phyloP scores from a whole-genome alignment of 2,888 invertebrate genomes.

The Thymelicus lineola region DNA sequence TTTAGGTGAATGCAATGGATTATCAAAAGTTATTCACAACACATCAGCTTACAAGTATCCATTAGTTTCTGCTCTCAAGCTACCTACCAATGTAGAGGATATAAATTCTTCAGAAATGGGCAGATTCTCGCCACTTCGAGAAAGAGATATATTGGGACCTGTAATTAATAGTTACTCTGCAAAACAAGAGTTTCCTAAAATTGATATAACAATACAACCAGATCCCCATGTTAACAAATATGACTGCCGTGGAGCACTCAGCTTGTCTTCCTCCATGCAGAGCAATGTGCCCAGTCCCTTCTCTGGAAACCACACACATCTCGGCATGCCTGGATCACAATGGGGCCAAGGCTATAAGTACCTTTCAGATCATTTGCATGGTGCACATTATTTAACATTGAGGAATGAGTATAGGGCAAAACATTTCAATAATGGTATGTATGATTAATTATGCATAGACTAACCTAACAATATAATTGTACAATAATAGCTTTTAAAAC shows the following conservation, averaged over 20 bases:
- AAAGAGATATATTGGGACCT: slow-evolving; percentile 87
- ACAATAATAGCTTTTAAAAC: not conserved
- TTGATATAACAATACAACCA: slow-evolving; percentile 67
- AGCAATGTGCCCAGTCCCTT: slow-evolving; percentile 90
- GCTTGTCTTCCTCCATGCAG: slow-evolving; percentile 89
- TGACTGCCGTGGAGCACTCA: slow-evolving; percentile 88
- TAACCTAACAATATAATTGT: not conserved
- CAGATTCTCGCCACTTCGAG: slow-evolving; percentile 87
- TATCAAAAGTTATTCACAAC: slow-evolving; percentile 73
- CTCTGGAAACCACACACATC: slow-evolving; percentile 86
- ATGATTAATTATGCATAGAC: slow-evolving; percentile 9
- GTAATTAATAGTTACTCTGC: slow-evolving; percentile 80
- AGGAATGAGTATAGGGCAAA: slow-evolving; percentile 76
- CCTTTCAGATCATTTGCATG: slow-evolving; percentile 88
- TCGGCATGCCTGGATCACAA: slow-evolving; percentile 91
- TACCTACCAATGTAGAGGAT: slow-evolving; percentile 87
- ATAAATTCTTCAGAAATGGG: slow-evolving; percentile 87
- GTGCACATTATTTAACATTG: slow-evolving; percentile 86
- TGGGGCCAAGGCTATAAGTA: slow-evolving; percentile 89
- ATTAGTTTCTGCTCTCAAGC: slow-evolving; percentile 78
- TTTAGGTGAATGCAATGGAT: slow-evolving; percentile 56
- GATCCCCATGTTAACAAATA: slow-evolving; percentile 88
- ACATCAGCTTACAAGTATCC: slow-evolving; percentile 81
- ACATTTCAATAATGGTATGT: slow-evolving; percentile 65
- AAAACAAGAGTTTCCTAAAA: slow-evolving; percentile 57